phyloP scores from a whole-genome alignment of 2,113 vertebrate genomes.

The Pygoscelis antarcticus region DNA sequence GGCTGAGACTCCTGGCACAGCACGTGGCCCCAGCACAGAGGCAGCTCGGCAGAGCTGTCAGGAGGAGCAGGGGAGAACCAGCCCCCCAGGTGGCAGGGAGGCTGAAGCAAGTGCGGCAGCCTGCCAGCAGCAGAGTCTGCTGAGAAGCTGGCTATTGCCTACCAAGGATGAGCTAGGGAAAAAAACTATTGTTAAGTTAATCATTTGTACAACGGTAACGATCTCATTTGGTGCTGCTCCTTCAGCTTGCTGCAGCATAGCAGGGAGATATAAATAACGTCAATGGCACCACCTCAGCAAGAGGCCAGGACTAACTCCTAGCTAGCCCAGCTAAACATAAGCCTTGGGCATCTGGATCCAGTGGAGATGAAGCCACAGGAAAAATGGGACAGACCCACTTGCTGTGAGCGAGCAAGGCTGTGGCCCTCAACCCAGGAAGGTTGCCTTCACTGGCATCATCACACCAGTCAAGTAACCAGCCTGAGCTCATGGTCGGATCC shows the following conservation, averaged over 20 bases:
- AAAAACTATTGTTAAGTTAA: not conserved
- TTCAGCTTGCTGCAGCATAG: not conserved
- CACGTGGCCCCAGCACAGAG: not conserved
- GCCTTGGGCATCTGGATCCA: not conserved
- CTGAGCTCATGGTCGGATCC: accelerated
- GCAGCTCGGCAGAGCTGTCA: not conserved
- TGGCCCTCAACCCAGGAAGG: not conserved
- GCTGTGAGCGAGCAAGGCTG: not conserved
- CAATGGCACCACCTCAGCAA: not conserved
- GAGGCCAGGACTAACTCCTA: not conserved
- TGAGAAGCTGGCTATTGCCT: not conserved
- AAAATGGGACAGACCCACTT: not conserved
- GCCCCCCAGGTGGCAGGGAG: not conserved
- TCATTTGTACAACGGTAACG: not conserved
- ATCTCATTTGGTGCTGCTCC: not conserved
- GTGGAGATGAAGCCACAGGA: not conserved
- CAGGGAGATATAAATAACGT: not conserved
- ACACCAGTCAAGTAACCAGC: not conserved
- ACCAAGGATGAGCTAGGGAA: not conserved
- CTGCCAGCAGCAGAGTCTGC: not conserved
- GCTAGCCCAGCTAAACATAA: not conserved
- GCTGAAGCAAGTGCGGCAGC: not conserved
- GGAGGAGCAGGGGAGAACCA: not conserved
- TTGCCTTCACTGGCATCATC: not conserved
- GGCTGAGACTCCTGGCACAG: not conserved